Evolutionary conservation across 2,888 invertebrate species (phyloP).

Genomic region (Silvanus unidentatus): DNA sequence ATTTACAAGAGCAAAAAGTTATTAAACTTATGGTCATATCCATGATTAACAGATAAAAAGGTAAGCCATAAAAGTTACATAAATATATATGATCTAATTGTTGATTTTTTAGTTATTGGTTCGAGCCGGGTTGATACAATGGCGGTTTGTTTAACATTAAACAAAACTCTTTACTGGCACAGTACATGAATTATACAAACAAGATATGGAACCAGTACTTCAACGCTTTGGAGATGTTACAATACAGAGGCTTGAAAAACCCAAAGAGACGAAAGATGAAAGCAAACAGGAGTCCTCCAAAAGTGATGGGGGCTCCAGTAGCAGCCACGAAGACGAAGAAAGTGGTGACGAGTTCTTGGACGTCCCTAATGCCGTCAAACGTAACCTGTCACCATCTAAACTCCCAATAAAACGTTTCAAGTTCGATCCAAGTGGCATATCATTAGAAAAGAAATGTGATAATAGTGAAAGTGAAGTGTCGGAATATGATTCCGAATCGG

Average conservation of each 20-base stretch:
- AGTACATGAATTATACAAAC: too few relatives aligned
- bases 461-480: constrained; percentile 35
- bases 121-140: too few relatives aligned
- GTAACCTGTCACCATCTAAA: constrained; percentile 26
- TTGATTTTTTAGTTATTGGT: too few relatives aligned
- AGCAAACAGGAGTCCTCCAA: constrained; percentile 23
- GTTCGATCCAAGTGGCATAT: constrained; percentile 22
- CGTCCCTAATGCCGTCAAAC: constrained; percentile 23
- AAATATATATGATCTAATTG: too few relatives aligned
- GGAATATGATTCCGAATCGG: constrained; percentile 41
- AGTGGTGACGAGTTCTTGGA: constrained; percentile 25
- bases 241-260: constrained; percentile 49
- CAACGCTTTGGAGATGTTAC: constrained; percentile 57
- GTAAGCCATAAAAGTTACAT: too few relatives aligned
- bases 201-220: constrained; percentile 50
- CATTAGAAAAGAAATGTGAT: constrained; percentile 25
- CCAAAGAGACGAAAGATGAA: constrained; percentile 29
- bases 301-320: constrained; percentile 25
- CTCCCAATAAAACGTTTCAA: constrained; percentile 33
- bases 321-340: constrained; percentile 27
- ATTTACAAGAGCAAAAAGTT: too few relatives aligned
- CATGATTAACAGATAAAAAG: too few relatives aligned
- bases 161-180: too few relatives aligned
- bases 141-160: too few relatives aligned
- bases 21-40: too few relatives aligned